Percentiles rank a stretch among this genome's conserved stretches.
Conservation (phyloP, 2,797 vertebrate species). For the Enteromius viviparus region DNA sequence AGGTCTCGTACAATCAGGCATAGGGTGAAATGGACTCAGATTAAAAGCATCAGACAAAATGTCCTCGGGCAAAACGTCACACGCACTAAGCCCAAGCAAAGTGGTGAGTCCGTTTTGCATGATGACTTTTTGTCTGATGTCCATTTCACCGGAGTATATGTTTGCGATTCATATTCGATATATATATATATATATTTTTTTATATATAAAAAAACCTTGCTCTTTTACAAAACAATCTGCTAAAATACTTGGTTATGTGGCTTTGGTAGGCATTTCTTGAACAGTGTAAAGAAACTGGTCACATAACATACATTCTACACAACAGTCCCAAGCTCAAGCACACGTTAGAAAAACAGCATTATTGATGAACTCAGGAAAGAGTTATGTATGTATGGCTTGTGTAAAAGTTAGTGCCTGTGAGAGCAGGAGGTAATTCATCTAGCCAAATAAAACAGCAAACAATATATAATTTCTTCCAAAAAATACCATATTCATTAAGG, state of each 20-base stretch:
- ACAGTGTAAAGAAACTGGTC: slow-evolving; percentile 7
- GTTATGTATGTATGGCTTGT: slow-evolving; percentile 25
- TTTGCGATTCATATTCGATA: no score
- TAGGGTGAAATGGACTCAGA: no score
- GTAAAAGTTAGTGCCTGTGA: slow-evolving; percentile 44
- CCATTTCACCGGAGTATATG: no score
- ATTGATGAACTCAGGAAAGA: slow-evolving; percentile 43
- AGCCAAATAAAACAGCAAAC: slow-evolving; percentile 54
- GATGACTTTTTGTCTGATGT: no score
- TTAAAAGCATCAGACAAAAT: no score
- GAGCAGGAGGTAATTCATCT: neutral
- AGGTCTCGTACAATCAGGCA: no score
- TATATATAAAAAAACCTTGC: neutral
- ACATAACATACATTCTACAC: slow-evolving; percentile 16
- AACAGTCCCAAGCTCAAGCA: slow-evolving; percentile 21
- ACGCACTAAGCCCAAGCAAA: no score
- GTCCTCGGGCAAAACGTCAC: no score
- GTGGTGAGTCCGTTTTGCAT: no score
- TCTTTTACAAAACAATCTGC: neutral
- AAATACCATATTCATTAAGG: slow-evolving; percentile 39
- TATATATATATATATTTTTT: no score
- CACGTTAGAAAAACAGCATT: slow-evolving; percentile 30
- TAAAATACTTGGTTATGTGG: neutral
- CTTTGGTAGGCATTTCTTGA: slow-evolving; percentile 41
- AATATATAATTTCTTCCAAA: slow-evolving; percentile 29